A percentile compares a stretch with the other conserved stretches of the same genome.
Evolutionary conservation across 2,888 invertebrate genomes (phyloP).

Genomic region (Aspidiotus destructor): DNA sequence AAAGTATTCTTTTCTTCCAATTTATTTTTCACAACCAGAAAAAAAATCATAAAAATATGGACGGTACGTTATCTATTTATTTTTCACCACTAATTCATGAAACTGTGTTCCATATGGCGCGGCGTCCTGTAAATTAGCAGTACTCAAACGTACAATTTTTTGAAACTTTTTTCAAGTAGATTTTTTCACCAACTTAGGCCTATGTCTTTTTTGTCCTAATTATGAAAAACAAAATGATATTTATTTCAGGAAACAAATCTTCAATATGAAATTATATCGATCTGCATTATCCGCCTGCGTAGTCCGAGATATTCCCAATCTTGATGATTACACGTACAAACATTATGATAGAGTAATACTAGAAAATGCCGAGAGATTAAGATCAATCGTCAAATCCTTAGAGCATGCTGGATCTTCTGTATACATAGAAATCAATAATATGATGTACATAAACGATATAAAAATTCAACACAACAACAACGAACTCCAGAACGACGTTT

Average conservation of each 20-base stretch:
- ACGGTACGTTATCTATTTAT: too few species aligned
- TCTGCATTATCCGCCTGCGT: conserved; percentile 87
- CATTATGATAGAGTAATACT: conserved; percentile 24
- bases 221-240: not conserved
- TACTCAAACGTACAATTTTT: too few species aligned
- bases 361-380: conserved; percentile 22
- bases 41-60: too few species aligned
- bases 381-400: conserved; percentile 22
- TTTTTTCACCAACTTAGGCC: not conserved
- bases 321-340: conserved; percentile 42
- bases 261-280: conserved; percentile 84
- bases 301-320: conserved; percentile 76
- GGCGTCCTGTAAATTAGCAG: too few species aligned
- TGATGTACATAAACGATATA: conserved; percentile 27
- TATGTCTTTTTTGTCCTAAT: not conserved
- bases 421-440: conserved; percentile 22
- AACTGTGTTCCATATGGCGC: too few species aligned
- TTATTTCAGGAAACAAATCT: conserved; percentile 50
- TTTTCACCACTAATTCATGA: too few species aligned
- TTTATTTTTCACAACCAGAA: too few species aligned
- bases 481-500: conserved; percentile 17
- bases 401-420: conserved; percentile 19
- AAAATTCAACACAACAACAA: conserved; percentile 15
- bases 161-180: not conserved
- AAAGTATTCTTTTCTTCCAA: too few species aligned